Conservation (phyloP, 2,888 invertebrate genomes). For the Cremastobaeus sp. region DNA sequence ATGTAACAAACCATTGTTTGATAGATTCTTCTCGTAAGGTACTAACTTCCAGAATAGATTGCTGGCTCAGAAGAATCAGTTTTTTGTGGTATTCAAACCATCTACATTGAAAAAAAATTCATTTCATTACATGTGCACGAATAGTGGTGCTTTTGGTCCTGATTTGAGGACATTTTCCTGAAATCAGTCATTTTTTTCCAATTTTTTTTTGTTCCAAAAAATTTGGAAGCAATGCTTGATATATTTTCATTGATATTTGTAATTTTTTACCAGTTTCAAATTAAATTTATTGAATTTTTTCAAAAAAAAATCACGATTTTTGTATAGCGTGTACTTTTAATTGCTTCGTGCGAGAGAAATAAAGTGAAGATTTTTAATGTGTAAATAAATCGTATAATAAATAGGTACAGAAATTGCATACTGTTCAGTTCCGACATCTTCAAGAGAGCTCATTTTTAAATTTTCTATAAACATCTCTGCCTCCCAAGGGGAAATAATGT, state of each 20-base stretch:
- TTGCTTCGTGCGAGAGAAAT: too few species aligned
- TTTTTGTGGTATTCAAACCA: conserved; percentile 91
- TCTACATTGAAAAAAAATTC: conserved; percentile 75
- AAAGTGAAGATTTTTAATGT: too few species aligned
- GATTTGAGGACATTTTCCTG: too few species aligned
- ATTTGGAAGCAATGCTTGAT: too few species aligned
- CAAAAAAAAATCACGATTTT: too few species aligned
- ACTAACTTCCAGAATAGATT: conserved; percentile 90
- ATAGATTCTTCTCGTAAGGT: conserved; percentile 89
- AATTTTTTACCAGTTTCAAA: too few species aligned
- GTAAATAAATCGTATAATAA: too few species aligned
- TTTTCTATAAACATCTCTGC: conserved; percentile 86
- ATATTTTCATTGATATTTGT: too few species aligned
- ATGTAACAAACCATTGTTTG: conserved; percentile 88
- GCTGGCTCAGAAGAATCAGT: conserved; percentile 91
- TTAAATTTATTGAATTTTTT: not conserved
- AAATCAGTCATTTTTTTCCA: too few species aligned
- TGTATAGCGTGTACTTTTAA: too few species aligned
- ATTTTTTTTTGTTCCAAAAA: too few species aligned
- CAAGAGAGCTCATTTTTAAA: conserved; percentile 83
- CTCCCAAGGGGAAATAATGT: conserved; percentile 83
- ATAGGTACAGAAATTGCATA: conserved; percentile 71
- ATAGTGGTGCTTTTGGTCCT: not conserved
- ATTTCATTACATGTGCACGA: not conserved
- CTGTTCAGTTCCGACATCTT: conserved; percentile 83